phyloP scores from a whole-genome alignment of 1,140 invertebrate species.

The Ceratina japonica region DNA sequence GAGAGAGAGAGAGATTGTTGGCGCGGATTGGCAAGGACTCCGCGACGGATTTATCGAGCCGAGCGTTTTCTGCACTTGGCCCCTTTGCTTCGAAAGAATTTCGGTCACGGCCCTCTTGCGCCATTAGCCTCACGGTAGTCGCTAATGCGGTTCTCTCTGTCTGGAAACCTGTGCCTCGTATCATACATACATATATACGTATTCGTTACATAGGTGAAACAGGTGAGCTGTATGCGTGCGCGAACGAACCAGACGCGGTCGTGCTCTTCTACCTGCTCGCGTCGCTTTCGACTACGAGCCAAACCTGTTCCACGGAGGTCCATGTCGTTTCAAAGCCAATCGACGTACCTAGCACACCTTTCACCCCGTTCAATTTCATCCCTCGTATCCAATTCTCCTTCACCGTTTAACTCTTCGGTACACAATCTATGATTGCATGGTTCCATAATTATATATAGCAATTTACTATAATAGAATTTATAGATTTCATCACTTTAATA shows the following conservation, averaged over 20 bases:
- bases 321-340: conserved; percentile 48
- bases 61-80: conserved; percentile 73
- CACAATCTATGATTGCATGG: too few species aligned
- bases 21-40: not conserved
- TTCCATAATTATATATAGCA: too few species aligned
- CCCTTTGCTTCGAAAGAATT: conserved; percentile 73
- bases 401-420: too few species aligned
- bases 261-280: conserved; percentile 54
- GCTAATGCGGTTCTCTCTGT: conserved; percentile 36
- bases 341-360: not conserved
- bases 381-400: not conserved
- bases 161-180: not conserved
- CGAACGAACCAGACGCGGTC: not conserved
- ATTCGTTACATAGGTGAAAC: not conserved
- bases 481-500: too few species aligned
- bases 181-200: too few species aligned
- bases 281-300: conserved; percentile 50
- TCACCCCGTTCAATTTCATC: not conserved
- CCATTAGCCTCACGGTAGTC: conserved; percentile 60
- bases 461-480: too few species aligned
- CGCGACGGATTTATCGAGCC: conserved; percentile 52
- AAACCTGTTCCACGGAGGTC: conserved; percentile 55
- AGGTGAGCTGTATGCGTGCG: conserved; percentile 7
- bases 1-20: not conserved
- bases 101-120: conserved; percentile 76